Evolutionary conservation across 1,140 invertebrate species (phyloP).

Genomic region (Ceratosolen fusciceps): DNA sequence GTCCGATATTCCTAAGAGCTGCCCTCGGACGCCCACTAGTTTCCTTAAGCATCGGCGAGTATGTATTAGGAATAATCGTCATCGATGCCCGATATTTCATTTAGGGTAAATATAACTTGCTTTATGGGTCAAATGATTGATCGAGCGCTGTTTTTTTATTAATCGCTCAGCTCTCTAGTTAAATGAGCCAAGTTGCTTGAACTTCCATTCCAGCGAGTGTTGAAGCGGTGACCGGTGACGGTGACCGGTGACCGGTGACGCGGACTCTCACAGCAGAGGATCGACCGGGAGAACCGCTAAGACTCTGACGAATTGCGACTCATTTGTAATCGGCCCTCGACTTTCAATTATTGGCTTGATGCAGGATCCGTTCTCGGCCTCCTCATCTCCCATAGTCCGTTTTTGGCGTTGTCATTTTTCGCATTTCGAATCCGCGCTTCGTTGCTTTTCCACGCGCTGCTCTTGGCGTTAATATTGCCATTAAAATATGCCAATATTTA

Average conservation of each 20-base stretch:
- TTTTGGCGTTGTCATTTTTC: background rate
- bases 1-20: conserved; percentile 35
- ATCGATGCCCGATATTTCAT: background rate
- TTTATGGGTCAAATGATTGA: background rate
- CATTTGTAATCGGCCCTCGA: background rate
- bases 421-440: background rate
- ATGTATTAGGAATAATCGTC: background rate
- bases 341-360: background rate
- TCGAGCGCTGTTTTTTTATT: background rate
- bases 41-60: background rate
- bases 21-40: background rate
- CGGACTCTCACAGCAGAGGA: no score
- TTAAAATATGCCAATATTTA: no score
- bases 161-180: background rate
- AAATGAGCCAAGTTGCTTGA: background rate
- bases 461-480: no score
- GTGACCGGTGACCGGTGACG: background rate
- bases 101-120: background rate
- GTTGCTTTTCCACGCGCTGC: no score
- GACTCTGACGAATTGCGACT: background rate
- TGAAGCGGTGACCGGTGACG: background rate
- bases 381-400: background rate
- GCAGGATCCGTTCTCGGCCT: background rate
- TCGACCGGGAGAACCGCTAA: no score
- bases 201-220: background rate